Conservation (phyloP, 2,797 vertebrate genomes). For the Heterohyrax brucei region DNA sequence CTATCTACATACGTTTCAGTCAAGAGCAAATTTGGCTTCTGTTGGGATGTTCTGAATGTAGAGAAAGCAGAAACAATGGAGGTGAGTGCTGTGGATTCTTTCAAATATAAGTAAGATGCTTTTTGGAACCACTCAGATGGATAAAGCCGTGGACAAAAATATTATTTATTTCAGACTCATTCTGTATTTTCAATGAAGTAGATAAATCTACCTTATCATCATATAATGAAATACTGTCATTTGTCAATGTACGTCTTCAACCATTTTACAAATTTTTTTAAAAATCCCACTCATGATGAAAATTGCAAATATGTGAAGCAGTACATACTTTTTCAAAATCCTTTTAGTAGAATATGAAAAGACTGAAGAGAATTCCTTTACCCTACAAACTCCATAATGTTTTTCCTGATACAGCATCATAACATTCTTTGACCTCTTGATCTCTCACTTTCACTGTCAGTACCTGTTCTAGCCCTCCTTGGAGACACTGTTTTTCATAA, state of each 20-base stretch:
- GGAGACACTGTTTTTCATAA: not conserved
- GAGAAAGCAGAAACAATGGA: not conserved
- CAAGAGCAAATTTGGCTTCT: not conserved
- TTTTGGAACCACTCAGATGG: not conserved
- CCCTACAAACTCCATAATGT: not conserved
- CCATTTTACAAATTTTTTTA: not conserved
- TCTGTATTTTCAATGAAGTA: not conserved
- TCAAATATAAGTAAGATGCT: not conserved
- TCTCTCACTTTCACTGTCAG: not conserved
- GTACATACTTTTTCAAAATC: not conserved
- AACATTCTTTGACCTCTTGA: not conserved
- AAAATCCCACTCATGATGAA: not conserved
- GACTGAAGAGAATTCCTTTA: not conserved
- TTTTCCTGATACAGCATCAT: not conserved
- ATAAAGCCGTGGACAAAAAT: conserved; percentile 32
- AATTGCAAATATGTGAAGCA: not conserved
- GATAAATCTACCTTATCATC: not conserved
- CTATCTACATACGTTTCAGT: not conserved
- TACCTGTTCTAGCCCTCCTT: not conserved
- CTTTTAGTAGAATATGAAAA: not conserved
- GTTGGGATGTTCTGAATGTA: not conserved
- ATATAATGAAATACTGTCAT: not conserved
- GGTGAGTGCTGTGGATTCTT: not conserved
- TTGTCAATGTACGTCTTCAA: not conserved
- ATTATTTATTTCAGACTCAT: not conserved